Percentiles rank a stretch among this genome's conserved stretches.
These are phyloP conservation scores for Brachionus plicatilis DNA, from an alignment of 1,140 invertebrate genomes.

Conservation along the genomic window DNA sequence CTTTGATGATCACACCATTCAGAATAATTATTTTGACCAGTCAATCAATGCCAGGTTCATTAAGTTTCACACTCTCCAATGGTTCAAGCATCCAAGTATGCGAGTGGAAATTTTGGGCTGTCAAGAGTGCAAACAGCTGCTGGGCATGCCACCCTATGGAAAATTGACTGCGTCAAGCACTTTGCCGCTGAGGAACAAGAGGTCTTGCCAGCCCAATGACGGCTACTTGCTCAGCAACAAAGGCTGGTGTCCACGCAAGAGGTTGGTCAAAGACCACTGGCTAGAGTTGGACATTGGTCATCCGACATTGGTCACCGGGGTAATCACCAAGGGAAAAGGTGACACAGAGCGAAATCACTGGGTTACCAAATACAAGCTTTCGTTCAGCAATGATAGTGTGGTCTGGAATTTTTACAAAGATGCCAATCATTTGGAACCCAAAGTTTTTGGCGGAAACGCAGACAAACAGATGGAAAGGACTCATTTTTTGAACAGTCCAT, in stretches of 20 bases:
- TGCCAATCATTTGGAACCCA: slow-evolving; percentile 58
- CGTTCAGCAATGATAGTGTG: slow-evolving; percentile 61
- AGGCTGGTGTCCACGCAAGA: slow-evolving; percentile 60
- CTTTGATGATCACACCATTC: slow-evolving; percentile 57
- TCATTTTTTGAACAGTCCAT: slow-evolving; percentile 61
- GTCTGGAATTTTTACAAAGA: slow-evolving; percentile 62
- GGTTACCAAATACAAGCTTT: slow-evolving; percentile 60
- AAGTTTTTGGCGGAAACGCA: slow-evolving; percentile 59
- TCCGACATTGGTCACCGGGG: slow-evolving; percentile 59
- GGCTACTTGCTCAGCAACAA: slow-evolving; percentile 59
- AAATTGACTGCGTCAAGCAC: slow-evolving; percentile 58
- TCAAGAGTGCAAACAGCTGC: slow-evolving; percentile 61
- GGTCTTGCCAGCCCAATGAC: slow-evolving; percentile 60
- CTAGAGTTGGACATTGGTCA: slow-evolving; percentile 61
- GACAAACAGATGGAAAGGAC: slow-evolving; percentile 59
- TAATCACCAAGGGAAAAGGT: slow-evolving; percentile 60
- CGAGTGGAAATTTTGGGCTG: slow-evolving; percentile 61
- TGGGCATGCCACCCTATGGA: slow-evolving; percentile 60
- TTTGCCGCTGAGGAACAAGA: slow-evolving; percentile 53
- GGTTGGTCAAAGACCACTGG: slow-evolving; percentile 61
- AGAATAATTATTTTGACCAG: slow-evolving; percentile 57
- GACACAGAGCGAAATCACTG: slow-evolving; percentile 59
- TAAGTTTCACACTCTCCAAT: slow-evolving; percentile 59
- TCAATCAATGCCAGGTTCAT: slow-evolving; percentile 59
- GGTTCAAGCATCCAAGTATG: slow-evolving; percentile 60